Percentiles rank a stretch among this genome's conserved stretches.
These are phyloP conservation scores for Lagorchestes hirsutus DNA, from an alignment of 2,797 vertebrate genomes.

Conservation along the genomic window DNA sequence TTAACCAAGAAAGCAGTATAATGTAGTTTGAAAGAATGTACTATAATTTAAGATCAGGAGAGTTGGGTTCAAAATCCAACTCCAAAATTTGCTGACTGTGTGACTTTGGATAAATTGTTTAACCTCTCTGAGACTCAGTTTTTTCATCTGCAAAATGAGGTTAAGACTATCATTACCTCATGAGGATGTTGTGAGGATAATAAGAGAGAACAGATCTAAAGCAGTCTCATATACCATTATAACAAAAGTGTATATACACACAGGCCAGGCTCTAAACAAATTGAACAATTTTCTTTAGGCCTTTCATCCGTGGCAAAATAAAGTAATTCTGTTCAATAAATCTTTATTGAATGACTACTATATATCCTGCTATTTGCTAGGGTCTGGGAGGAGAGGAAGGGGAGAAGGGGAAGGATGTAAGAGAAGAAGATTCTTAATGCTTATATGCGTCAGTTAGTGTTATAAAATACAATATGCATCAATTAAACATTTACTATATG, in stretches of 20 bases:
- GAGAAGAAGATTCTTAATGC: not conserved
- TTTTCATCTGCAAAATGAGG: not conserved
- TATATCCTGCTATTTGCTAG: not conserved
- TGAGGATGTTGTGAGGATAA: not conserved
- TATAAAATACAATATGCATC: not conserved
- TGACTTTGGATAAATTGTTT: not conserved
- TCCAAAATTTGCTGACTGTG: not conserved
- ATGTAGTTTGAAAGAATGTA: not conserved
- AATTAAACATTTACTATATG: not conserved
- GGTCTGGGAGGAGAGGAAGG: not conserved
- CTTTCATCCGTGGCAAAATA: not conserved
- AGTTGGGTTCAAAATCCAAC: not conserved
- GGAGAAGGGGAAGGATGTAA: not conserved
- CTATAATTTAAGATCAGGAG: not conserved
- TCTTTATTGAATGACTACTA: not conserved
- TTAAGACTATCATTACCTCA: not conserved
- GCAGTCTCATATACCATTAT: not conserved
- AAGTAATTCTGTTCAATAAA: not conserved
- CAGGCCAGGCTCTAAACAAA: not conserved
- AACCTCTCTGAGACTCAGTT: not conserved
- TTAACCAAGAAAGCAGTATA: not conserved
- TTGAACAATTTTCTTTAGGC: not conserved
- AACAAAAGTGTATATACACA: not conserved
- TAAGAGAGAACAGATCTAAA: not conserved
- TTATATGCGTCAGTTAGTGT: not conserved